Percentiles rank a stretch among this genome's conserved stretches.
These are phyloP conservation scores for Sylvilagus floridanus DNA, from an alignment of 2,797 vertebrate species.

Conservation along the genomic window DNA sequence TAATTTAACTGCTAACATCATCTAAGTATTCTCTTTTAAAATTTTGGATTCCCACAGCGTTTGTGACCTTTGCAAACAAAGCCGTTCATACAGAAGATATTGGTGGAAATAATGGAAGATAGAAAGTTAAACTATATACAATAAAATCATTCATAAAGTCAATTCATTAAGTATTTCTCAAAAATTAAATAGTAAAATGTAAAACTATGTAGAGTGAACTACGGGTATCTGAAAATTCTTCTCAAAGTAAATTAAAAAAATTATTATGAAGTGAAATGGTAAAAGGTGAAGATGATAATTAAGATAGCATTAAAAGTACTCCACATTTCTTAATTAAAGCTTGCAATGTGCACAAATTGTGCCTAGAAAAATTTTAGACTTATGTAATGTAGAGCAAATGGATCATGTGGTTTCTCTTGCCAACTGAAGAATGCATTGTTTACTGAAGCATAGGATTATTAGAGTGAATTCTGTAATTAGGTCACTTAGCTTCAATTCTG, in stretches of 20 bases:
- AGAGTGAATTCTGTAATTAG: not conserved
- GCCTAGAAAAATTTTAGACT: not conserved
- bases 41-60: not conserved
- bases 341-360: not conserved
- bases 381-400: constrained; percentile 18
- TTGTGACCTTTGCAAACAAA: not conserved
- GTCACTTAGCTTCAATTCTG: not conserved
- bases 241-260: not conserved
- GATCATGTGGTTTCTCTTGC: not conserved
- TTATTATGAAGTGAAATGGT: not conserved
- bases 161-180: not conserved
- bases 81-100: not conserved
- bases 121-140: not conserved
- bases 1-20: not conserved
- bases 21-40: not conserved
- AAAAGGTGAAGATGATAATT: not conserved
- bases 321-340: not conserved
- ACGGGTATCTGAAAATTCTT: not conserved
- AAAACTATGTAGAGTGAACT: not conserved
- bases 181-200: not conserved
- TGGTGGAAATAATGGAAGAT: not conserved
- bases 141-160: not conserved
- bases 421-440: not conserved
- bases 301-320: not conserved
- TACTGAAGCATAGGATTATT: not conserved